Evolutionary conservation across 2,888 invertebrate genomes (phyloP).

Genomic region (Dusona sp.): DNA sequence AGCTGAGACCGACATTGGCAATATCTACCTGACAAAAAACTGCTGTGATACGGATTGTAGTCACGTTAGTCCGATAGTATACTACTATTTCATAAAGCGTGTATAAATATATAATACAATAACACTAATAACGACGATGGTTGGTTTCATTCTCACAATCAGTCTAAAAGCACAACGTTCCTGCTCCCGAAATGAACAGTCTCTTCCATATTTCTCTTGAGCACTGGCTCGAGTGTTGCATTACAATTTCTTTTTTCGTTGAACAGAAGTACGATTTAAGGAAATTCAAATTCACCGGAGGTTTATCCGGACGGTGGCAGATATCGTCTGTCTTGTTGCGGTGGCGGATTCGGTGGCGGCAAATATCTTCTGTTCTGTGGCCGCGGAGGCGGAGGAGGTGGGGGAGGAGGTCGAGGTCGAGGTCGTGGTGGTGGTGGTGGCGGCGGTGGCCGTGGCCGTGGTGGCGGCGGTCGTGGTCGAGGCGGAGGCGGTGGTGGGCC

Average conservation of each 20-base stretch:
- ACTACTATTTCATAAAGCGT: conserved; percentile 75
- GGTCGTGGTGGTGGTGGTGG: conserved; percentile 59
- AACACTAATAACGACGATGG: conserved; percentile 41
- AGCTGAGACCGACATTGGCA: conserved; percentile 80
- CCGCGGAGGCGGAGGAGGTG: conserved; percentile 60
- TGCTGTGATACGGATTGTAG: conserved; percentile 83
- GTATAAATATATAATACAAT: conserved; percentile 71
- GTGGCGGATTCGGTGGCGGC: conserved; percentile 60
- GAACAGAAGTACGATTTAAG: neutral
- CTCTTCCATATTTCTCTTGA: neutral
- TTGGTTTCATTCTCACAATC: neutral
- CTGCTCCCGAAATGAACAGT: neutral
- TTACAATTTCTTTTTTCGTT: neutral
- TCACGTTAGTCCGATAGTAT: conserved; percentile 75
- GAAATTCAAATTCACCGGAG: no score
- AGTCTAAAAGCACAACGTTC: neutral
- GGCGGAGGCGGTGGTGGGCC: conserved; percentile 54
- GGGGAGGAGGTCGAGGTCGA: conserved; percentile 64
- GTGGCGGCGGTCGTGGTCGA: conserved; percentile 50
- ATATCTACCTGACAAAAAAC: conserved; percentile 82
- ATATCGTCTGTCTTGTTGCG: conserved; percentile 64
- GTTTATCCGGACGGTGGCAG: conserved; percentile 60
- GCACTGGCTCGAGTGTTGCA: neutral
- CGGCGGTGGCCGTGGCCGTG: conserved; percentile 37
- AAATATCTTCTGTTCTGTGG: conserved; percentile 58